Conservation (phyloP, 2,888 invertebrate species). For the Macrosiphum euphorbiae region DNA sequence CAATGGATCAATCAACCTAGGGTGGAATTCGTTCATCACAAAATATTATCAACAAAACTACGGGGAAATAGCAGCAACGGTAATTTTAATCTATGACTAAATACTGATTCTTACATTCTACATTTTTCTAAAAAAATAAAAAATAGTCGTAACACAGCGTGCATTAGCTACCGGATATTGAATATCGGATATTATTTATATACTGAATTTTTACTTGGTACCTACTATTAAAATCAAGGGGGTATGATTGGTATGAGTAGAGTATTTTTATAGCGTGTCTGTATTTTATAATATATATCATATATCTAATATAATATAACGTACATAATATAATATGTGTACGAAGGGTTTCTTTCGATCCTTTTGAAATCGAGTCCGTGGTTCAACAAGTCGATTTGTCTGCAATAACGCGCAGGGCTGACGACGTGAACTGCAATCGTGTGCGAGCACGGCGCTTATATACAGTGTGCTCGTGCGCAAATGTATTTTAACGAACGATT, state of each 20-base stretch:
- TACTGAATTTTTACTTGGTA: not conserved
- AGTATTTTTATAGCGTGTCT: not conserved
- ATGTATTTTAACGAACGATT: not conserved
- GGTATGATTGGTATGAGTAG: not conserved
- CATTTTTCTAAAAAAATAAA: not conserved
- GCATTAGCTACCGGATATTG: not conserved
- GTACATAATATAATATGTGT: not conserved
- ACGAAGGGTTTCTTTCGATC: constrained; percentile 14
- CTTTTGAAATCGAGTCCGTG: not conserved
- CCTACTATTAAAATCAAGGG: not conserved
- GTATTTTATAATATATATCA: not conserved
- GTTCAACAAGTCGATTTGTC: constrained; percentile 59
- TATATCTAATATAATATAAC: not conserved
- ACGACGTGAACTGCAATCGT: not conserved
- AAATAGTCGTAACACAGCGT: not conserved
- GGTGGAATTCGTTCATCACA: not conserved
- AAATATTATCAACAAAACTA: not conserved
- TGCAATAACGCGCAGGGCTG: not conserved
- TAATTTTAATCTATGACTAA: not conserved
- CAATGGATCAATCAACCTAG: not conserved
- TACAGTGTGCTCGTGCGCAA: not conserved
- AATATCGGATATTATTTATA: not conserved
- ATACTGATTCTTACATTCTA: not conserved
- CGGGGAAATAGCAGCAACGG: not conserved
- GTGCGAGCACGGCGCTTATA: not conserved